Conservation (phyloP, 64 coral and sea anemone species). For the Porites lutea region DNA sequence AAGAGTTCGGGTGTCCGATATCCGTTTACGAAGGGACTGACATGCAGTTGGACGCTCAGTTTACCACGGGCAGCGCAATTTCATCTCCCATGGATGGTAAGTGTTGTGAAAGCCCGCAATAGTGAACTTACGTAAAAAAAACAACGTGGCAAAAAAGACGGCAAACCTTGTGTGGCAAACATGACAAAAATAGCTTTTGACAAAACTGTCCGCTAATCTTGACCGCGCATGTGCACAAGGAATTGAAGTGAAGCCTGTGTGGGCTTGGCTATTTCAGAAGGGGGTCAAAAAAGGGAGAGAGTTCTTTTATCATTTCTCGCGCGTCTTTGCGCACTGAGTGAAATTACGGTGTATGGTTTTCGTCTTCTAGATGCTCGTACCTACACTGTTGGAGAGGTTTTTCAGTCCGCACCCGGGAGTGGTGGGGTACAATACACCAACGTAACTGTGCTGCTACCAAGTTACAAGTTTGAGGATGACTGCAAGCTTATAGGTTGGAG, state of each 20-base stretch:
- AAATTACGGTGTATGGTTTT: too few species aligned
- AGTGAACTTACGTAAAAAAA: too few species aligned
- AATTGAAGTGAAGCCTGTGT: too few species aligned
- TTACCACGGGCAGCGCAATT: slow-evolving; percentile 13
- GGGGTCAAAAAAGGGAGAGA: too few species aligned
- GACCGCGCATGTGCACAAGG: too few species aligned
- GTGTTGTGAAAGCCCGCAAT: not conserved
- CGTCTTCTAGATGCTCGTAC: slow-evolving; percentile 3
- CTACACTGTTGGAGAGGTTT: slow-evolving; percentile 38
- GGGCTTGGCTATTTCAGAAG: too few species aligned
- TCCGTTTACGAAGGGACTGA: slow-evolving; percentile 32
- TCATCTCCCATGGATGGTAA: slow-evolving; percentile 65
- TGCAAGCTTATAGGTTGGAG: slow-evolving; percentile 48
- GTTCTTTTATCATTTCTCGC: too few species aligned
- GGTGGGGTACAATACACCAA: not conserved
- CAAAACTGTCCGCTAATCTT: too few species aligned
- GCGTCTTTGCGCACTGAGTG: too few species aligned
- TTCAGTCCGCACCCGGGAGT: not conserved
- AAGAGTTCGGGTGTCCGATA: slow-evolving; percentile 32
- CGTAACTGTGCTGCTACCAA: slow-evolving; percentile 34
- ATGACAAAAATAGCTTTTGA: too few species aligned
- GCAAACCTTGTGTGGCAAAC: too few species aligned
- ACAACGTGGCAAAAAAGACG: too few species aligned
- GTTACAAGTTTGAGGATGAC: slow-evolving; percentile 40
- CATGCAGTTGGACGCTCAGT: slow-evolving; percentile 52